Base-by-base conservation (phyloP, 1,140 invertebrate species). In the Papilio dardanus region DNA sequence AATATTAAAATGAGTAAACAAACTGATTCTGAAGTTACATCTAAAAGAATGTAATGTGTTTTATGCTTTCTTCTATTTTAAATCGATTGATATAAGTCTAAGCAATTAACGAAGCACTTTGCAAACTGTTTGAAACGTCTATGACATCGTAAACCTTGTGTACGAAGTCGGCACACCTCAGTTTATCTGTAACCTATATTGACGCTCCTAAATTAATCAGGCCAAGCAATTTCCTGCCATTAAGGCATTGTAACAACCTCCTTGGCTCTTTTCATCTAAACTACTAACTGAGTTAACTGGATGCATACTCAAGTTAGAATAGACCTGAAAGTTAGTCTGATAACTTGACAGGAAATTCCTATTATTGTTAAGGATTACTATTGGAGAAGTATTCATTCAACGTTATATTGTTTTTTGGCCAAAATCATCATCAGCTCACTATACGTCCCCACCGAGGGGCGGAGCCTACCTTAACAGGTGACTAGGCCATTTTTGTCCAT, bases 171-270 rank as follows among this genome's bases (percentile, higher is more conserved):
- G 46, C 71, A 54, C 42, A 46, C 71, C 71, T 58, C 42, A 73
- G 71, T 73, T 73, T 73, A 73, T 73, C 71, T 73, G 28, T 73
- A 73, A 73, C 71, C 71, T 58, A 73, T 73, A 73, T 73, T 54
- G 71, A 54, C 71, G 30, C 46, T 73, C 81, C 77, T 83, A 80
- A 85, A 83, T 85, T 81, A 85, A 80, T 81, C 82, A 81, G 80
- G 79, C 50, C 79, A 77, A 80, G 78, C 80, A 81, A 85, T 85
- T 85, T 81, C 79, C 77, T 78, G 66, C 74, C 74, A 80, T 80
- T 74, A 73, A 73, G 50, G 50, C 71, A 73, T 73, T 73, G 71
- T 73, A 73, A 73, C 71, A 58, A 73, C 71, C 71, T 73, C 71
- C 46, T 73, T 73, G 50, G 42, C 46, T 73, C 71, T 73, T 73